Evolutionary conservation across 2,113 vertebrate genomes (phyloP).

Genomic region (Sisor rabdophorus): DNA sequence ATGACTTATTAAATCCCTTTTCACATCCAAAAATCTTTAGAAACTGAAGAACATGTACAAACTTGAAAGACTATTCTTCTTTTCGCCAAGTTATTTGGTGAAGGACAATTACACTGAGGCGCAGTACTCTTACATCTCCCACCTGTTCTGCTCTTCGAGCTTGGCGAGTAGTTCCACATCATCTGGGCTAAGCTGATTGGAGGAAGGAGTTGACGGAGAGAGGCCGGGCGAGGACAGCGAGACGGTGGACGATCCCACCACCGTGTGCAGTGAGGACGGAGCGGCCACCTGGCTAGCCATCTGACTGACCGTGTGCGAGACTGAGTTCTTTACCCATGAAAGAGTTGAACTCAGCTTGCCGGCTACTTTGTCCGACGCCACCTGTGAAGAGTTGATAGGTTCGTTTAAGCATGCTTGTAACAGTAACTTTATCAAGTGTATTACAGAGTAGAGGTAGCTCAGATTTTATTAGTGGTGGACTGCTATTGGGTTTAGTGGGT

Average conservation of each 20-base stretch:
- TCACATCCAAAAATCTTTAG: no score
- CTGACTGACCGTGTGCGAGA: constrained; percentile 96
- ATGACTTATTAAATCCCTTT: no score
- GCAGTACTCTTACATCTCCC: not conserved
- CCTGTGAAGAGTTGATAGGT: constrained; percentile 63
- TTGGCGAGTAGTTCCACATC: constrained; percentile 91
- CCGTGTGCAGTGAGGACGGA: constrained; percentile 83
- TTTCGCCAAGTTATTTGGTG: not conserved
- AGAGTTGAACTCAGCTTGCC: constrained; percentile 98
- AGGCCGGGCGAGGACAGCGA: constrained; percentile 81
- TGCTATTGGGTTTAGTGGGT: no score
- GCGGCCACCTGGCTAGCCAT: constrained; percentile 99
- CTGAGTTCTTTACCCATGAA: constrained; percentile 99
- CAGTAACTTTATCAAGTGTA: no score
- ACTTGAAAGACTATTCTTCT: not conserved
- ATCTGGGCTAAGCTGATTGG: constrained; percentile 86
- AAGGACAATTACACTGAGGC: not conserved
- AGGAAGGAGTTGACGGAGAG: constrained; percentile 80
- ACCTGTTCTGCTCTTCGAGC: constrained; percentile 97
- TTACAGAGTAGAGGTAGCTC: no score
- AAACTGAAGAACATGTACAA: not conserved
- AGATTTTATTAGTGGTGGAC: no score
- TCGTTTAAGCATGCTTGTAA: not conserved
- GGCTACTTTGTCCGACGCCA: constrained; percentile 98
- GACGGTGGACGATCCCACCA: constrained; percentile 58